Evolutionary conservation across 2,797 vertebrate genomes (phyloP).

Genomic region (Sebastes oblongus): DNA sequence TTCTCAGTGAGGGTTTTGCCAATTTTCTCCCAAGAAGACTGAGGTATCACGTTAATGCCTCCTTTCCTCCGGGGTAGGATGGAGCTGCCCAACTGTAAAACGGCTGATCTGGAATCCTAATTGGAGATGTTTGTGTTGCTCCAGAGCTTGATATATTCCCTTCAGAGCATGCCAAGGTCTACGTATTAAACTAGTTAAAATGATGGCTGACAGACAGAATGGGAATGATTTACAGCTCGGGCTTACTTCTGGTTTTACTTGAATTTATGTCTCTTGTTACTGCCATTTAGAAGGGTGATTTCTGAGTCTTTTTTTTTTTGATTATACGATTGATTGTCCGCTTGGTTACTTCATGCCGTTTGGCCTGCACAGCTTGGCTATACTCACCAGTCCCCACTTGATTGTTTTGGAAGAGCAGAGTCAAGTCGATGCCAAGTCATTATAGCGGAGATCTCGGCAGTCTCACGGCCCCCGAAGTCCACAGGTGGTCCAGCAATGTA

Average conservation of each 20-base stretch:
- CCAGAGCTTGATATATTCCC: constrained; percentile 38
- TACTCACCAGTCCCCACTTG: constrained; percentile 27
- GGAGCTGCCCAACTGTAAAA: constrained; percentile 37
- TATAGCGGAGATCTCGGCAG: constrained; percentile 46
- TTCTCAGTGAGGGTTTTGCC: constrained; percentile 15
- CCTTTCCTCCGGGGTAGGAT: constrained; percentile 9
- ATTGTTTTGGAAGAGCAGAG: constrained; percentile 59
- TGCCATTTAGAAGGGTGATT: constrained; percentile 4
- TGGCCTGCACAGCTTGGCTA: constrained; percentile 30
- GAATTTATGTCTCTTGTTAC: neutral
- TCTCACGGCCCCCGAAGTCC: constrained; percentile 24
- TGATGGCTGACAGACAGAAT: constrained; percentile 30
- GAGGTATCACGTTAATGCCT: constrained; percentile 32
- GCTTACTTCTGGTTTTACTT: neutral
- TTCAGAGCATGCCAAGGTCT: constrained; percentile 39
- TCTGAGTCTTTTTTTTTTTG: neutral
- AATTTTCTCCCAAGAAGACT: constrained; percentile 17
- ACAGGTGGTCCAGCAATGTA: constrained; percentile 51
- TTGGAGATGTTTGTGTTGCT: constrained; percentile 50
- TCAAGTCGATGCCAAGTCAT: constrained; percentile 57
- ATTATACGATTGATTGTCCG: constrained; percentile 26
- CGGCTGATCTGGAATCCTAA: constrained; percentile 59
- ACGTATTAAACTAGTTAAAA: constrained; percentile 11
- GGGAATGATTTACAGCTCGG: constrained; percentile 7
- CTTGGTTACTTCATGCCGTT: constrained; percentile 33